Percentiles rank a stretch among this genome's conserved stretches.
phyloP scores from a whole-genome alignment of 2,797 vertebrate species.

The Darevskia mixta region DNA sequence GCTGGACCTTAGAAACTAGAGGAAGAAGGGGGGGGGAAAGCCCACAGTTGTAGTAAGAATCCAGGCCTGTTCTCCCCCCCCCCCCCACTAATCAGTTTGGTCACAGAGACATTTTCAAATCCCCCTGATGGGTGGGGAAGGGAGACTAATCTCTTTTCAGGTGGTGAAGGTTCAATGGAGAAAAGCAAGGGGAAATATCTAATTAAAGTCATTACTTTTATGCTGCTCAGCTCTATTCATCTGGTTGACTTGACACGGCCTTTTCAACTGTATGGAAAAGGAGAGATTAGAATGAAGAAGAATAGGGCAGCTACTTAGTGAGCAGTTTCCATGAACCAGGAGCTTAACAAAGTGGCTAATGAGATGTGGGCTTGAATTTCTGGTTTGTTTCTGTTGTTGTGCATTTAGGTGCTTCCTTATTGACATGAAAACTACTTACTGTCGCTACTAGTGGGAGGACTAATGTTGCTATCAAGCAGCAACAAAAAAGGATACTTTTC shows the following conservation, averaged over 20 bases:
- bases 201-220: constrained; percentile 45
- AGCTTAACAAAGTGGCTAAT: constrained; percentile 18
- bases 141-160: constrained; percentile 17
- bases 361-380: not conserved
- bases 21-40: not conserved
- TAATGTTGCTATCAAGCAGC: not conserved
- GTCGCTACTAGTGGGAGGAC: not conserved
- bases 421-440: constrained; percentile 3
- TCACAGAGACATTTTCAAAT: constrained; percentile 6
- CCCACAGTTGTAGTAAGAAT: not conserved
- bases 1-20: not conserved
- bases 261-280: constrained; percentile 27
- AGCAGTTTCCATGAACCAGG: not conserved
- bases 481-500: not conserved
- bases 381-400: not conserved
- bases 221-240: constrained; percentile 30
- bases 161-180: constrained; percentile 19
- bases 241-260: constrained; percentile 29
- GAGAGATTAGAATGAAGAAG: constrained; percentile 24
- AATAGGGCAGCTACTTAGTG: not conserved
- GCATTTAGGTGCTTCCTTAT: constrained; percentile 6
- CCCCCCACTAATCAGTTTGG: not conserved
- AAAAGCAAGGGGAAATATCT: constrained; percentile 6
- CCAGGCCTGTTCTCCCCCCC: too few species aligned
- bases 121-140: not conserved